Evolutionary conservation across 2,113 vertebrate species (phyloP), one percentile per base, ranked within the genome.

Genomic region (human (Homo sapiens)): DNA sequence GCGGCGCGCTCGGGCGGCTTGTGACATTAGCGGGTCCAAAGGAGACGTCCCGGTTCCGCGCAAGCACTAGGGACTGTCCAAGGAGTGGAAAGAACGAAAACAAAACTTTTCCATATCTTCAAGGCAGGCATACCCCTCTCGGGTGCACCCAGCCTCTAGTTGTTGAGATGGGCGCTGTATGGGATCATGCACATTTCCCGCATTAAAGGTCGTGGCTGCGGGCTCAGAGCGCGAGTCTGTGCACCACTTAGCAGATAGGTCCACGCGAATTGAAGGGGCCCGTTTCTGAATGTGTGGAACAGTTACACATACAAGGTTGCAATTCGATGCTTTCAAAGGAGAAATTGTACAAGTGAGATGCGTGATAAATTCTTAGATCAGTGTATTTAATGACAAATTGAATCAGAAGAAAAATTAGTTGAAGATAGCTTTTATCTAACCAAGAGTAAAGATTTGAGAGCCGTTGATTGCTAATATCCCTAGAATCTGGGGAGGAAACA

Each of bases 331-430:
- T 80, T 93, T 86, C 45, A 25, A 17, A 66, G 14, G 52, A 48
- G 48, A 91, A 85, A 40, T 43, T 38, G 18, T 55, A 20, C 38
- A 2, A 27, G 61, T 16, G 52, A 52, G 40, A 92, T 5, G 20
- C 6, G 18, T 90, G 80, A 20, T 89, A 32, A 50, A 64, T 88
- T 94, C 79, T 64, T 45, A 70, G 83, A 59, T 61, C 61, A 57
- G n/a, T 93, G 22, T 45, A 45, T 66, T 88, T 89, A 79, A 88
- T 83, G 89, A 61, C 55, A 57, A 68, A 85, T 75, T 38, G 82
- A 90, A 52, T 89, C 88, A 40, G 32, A 64, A 92, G 64, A 92
- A 72, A 96, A 93, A 81, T 81, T 75, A 48, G 78, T 40, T 93
- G 72, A 85, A 92, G 40, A 80, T 27, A 94, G 38, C 12, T 90